phyloP scores from a whole-genome alignment of 2,113 vertebrate genomes.

The Paraplagusia blochii region DNA sequence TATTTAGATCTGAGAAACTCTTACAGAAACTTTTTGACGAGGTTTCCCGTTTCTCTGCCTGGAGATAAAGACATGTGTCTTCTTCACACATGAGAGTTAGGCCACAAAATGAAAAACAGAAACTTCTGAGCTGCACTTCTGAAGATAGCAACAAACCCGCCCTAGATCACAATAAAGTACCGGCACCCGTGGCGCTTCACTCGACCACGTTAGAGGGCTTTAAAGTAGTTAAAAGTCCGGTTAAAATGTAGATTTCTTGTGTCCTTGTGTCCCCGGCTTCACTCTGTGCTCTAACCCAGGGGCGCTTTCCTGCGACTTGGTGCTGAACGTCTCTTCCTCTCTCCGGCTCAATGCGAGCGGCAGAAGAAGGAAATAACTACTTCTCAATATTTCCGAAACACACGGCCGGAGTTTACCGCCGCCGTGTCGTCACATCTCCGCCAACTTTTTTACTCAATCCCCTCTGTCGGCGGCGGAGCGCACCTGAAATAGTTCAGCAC shows the following conservation, averaged over 20 bases:
- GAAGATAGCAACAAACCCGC: too few relatives aligned
- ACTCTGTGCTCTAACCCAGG: conserved; percentile 50
- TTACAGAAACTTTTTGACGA: too few relatives aligned
- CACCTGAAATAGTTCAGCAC: conserved; percentile 69
- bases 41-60: too few relatives aligned
- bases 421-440: conserved; percentile 35
- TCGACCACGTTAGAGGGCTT: too few relatives aligned
- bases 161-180: too few relatives aligned
- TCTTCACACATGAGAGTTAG: too few relatives aligned
- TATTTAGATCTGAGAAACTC: too few relatives aligned
- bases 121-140: too few relatives aligned
- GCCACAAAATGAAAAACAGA: too few relatives aligned
- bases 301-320: conserved; percentile 80
- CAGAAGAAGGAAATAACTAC: conserved; percentile 70
- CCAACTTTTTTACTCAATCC: conserved; percentile 55
- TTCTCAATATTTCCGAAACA: conserved; percentile 58
- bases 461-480: conserved; percentile 22
- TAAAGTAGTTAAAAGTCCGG: too few relatives aligned
- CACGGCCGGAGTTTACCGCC: conserved; percentile 37
- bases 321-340: conserved; percentile 77
- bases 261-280: conserved; percentile 16
- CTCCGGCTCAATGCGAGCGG: conserved; percentile 45
- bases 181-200: too few relatives aligned
- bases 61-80: too few relatives aligned
- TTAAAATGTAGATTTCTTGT: not conserved